Conservation (phyloP, 2,888 invertebrate species). For the Brachyopa scutellaris region DNA sequence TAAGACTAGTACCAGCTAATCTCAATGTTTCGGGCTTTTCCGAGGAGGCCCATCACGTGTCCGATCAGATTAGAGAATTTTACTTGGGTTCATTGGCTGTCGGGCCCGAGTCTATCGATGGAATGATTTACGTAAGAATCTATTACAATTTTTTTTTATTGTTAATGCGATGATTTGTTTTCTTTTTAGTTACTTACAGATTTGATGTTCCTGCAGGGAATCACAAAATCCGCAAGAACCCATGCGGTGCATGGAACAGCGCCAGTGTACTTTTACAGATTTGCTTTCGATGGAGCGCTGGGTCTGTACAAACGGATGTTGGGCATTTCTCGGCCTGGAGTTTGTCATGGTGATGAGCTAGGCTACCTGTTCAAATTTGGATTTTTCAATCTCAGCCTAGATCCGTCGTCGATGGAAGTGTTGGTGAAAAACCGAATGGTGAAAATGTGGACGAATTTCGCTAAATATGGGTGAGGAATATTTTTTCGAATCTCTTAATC, state of each 20-base stretch:
- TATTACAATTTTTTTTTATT: neutral
- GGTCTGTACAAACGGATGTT: conserved; percentile 86
- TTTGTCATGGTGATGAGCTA: conserved; percentile 86
- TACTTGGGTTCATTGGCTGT: conserved; percentile 84
- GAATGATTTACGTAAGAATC: conserved; percentile 83
- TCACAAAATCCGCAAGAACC: conserved; percentile 83
- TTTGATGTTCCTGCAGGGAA: conserved; percentile 85
- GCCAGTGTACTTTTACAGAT: conserved; percentile 85
- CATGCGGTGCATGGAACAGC: conserved; percentile 81
- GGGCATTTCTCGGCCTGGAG: conserved; percentile 84
- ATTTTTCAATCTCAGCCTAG: conserved; percentile 84
- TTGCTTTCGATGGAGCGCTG: conserved; percentile 85
- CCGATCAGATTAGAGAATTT: conserved; percentile 83
- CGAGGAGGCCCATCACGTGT: conserved; percentile 81
- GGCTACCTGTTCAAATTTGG: conserved; percentile 86
- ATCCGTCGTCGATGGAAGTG: conserved; percentile 84
- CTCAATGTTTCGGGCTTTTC: conserved; percentile 79
- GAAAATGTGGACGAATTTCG: conserved; percentile 86
- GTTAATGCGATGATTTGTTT: neutral
- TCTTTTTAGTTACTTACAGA: conserved; percentile 84
- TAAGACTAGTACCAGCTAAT: conserved; percentile 84
- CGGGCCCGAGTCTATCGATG: conserved; percentile 83
- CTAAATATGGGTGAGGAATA: conserved; percentile 84
- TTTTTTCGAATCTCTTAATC: too few species aligned
- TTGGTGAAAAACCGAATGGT: conserved; percentile 85